Evolutionary conservation across 1,140 invertebrate species (phyloP).

Genomic region (Pogonomyrmex barbatus): DNA sequence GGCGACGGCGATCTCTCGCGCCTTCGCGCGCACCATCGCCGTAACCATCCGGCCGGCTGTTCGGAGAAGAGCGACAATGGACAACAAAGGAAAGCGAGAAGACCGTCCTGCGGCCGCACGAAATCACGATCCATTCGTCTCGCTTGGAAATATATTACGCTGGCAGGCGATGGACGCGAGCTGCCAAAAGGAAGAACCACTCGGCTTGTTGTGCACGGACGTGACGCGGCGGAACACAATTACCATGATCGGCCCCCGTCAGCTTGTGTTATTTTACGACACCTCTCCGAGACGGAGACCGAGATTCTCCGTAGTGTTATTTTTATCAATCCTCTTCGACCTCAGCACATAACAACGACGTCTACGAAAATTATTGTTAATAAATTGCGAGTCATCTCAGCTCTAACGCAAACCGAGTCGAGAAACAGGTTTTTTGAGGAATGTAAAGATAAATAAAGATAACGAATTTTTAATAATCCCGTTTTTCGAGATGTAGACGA

Average conservation of each 20-base stretch:
- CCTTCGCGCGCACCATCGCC: conserved; percentile 48
- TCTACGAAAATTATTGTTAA: neutral
- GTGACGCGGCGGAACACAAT: conserved; percentile 64
- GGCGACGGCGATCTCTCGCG: conserved; percentile 69
- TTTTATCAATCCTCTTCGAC: conserved; percentile 11
- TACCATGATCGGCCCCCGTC: conserved; percentile 55
- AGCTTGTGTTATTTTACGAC: conserved; percentile 43
- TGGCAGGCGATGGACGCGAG: conserved; percentile 66
- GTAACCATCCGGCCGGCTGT: conserved; percentile 16
- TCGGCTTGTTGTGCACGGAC: conserved; percentile 54
- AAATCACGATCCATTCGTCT: conserved; percentile 80
- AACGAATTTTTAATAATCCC: neutral
- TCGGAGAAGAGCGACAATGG: conserved; percentile 67
- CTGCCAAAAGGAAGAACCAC: conserved; percentile 77
- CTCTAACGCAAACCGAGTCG: neutral
- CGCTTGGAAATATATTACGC: conserved; percentile 80
- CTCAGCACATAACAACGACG: neutral
- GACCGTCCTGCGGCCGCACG: conserved; percentile 28
- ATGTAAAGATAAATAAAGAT: neutral
- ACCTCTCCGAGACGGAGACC: neutral
- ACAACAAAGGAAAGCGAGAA: conserved; percentile 61
- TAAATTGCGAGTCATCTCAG: neutral
- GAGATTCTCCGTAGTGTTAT: conserved; percentile 6
- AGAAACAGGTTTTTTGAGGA: neutral
- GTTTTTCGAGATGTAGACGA: neutral